Evolutionary conservation across 2,888 invertebrate genomes (phyloP).

Genomic region (Diachrysia chrysitis): DNA sequence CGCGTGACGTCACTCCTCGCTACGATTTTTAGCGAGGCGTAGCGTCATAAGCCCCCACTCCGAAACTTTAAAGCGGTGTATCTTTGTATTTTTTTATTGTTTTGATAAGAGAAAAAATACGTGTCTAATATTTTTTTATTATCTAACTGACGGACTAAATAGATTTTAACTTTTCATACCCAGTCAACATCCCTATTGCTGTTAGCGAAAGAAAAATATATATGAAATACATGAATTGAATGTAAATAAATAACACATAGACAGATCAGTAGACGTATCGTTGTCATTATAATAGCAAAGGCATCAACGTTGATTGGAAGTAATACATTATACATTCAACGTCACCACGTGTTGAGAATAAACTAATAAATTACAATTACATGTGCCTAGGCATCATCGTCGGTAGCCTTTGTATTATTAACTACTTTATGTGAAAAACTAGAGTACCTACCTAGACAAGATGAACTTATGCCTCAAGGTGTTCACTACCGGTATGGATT

Average conservation of each 20-base stretch:
- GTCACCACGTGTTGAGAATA: slow-evolving; percentile 4
- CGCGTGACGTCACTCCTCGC: no score
- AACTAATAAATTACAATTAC: not conserved
- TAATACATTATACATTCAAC: slow-evolving; percentile 4
- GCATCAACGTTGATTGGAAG: not conserved
- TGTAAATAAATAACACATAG: not conserved
- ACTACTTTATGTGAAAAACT: not conserved
- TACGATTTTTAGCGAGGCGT: no score
- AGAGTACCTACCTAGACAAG: not conserved
- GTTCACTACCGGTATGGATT: no score
- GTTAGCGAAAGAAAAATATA: slow-evolving; percentile 20
- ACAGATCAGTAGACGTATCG: not conserved
- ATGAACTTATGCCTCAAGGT: no score
- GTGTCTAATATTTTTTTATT: no score
- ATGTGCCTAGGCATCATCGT: not conserved
- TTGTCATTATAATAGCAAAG: slow-evolving; percentile 3
- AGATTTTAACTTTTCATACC: no score
- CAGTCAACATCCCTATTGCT: no score
- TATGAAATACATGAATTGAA: not conserved
- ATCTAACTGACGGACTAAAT: no score
- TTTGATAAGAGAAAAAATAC: no score
- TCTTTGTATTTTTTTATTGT: no score
- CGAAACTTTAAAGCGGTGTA: no score
- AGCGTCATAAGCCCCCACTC: no score
- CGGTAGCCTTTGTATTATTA: not conserved